These are phyloP conservation scores for Crocuta crocuta DNA, from an alignment of 2,113 vertebrate species.

Conservation along the genomic window DNA sequence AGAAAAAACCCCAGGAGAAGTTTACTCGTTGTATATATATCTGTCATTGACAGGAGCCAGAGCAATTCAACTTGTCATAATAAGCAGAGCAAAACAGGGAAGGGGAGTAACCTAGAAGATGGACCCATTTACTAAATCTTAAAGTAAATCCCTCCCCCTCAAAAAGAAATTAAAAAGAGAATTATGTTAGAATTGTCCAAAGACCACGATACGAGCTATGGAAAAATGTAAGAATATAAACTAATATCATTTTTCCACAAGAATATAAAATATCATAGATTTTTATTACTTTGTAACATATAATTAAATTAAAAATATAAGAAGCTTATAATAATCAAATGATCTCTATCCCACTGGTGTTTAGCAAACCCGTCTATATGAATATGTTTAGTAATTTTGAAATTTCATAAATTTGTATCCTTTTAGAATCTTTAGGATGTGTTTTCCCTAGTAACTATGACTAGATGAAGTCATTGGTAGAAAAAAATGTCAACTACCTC, in stretches of 20 bases:
- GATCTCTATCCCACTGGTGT: neutral
- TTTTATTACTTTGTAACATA: neutral
- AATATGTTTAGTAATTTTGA: neutral
- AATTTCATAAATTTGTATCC: neutral
- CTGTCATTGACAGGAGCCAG: neutral
- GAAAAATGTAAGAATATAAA: neutral
- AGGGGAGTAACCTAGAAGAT: neutral
- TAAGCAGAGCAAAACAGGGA: neutral
- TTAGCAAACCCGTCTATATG: neutral
- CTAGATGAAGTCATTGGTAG: neutral
- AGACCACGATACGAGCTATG: neutral
- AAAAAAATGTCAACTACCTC: neutral
- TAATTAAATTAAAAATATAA: neutral
- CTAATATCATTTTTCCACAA: neutral
- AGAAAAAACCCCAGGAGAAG: neutral
- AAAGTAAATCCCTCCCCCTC: neutral
- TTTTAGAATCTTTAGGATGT: neutral
- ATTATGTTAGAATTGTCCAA: neutral
- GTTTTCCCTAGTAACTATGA: neutral
- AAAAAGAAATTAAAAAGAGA: neutral
- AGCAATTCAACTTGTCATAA: neutral
- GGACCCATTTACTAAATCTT: neutral
- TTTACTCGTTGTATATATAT: neutral
- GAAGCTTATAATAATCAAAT: neutral
- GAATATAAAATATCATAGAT: neutral